phyloP scores from a whole-genome alignment of 2,113 vertebrate species.

The Vulpes ferrilata region DNA sequence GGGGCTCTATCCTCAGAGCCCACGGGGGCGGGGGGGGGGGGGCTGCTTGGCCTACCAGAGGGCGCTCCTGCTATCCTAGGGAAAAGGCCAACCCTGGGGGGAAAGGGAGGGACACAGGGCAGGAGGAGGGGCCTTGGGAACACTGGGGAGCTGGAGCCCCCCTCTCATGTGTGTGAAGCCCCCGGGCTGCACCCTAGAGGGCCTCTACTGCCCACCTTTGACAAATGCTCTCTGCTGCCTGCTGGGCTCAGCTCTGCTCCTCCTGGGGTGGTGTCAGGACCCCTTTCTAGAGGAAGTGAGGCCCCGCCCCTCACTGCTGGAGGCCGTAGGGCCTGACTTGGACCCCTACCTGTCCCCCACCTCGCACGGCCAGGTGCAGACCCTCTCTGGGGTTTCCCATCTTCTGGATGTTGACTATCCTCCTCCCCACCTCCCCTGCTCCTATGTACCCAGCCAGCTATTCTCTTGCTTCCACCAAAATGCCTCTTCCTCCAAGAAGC shows the following conservation, averaged over 20 bases:
- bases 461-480: too few species aligned
- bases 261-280: accelerated
- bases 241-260: neutral
- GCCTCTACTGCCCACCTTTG: neutral
- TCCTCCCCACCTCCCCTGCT: neutral
- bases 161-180: neutral
- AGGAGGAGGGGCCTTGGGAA: accelerated
- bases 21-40: too few species aligned
- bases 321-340: neutral
- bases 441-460: neutral
- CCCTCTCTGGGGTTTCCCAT: too few species aligned
- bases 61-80: neutral
- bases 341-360: too few species aligned
- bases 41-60: neutral
- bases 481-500: slow-evolving; percentile 1
- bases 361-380: too few species aligned
- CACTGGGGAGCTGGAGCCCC: neutral
- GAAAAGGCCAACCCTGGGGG: accelerated
- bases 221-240: accelerated
- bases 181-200: neutral
- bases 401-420: neutral
- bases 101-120: too few species aligned
- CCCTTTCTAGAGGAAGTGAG: neutral
- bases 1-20: neutral
- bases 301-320: neutral